Evolutionary conservation across 2,113 vertebrate genomes (phyloP).

Genomic region (Trichechus manatus): DNA sequence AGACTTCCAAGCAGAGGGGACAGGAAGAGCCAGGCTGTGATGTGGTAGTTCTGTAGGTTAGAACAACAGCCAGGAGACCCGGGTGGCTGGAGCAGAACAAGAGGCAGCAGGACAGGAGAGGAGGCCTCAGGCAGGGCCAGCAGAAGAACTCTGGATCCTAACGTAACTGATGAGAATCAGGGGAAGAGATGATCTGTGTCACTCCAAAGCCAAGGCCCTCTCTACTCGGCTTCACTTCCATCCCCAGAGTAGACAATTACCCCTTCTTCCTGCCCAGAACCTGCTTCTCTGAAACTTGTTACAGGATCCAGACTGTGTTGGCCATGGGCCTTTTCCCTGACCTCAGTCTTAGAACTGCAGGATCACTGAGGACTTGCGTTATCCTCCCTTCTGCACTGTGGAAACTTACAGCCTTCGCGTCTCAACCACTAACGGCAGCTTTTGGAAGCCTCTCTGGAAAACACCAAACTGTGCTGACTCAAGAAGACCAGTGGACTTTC

Average conservation of each 20-base stretch:
- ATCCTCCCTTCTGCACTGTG: background rate
- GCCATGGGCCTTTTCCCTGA: background rate
- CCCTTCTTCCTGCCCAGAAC: background rate
- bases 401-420: background rate
- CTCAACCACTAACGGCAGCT: background rate
- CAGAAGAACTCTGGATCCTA: background rate
- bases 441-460: background rate
- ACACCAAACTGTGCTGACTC: background rate
- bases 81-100: background rate
- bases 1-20: background rate
- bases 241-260: background rate
- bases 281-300: background rate
- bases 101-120: background rate
- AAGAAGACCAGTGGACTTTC: background rate
- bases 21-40: too few species aligned
- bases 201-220: background rate
- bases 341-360: too few species aligned
- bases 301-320: background rate
- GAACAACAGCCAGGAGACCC: background rate
- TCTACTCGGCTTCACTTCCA: background rate
- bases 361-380: background rate
- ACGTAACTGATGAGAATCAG: background rate
- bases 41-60: accelerated
- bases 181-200: background rate
- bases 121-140: accelerated